Conservation (phyloP, 2,113 vertebrate genomes). For the Perca fluviatilis region DNA sequence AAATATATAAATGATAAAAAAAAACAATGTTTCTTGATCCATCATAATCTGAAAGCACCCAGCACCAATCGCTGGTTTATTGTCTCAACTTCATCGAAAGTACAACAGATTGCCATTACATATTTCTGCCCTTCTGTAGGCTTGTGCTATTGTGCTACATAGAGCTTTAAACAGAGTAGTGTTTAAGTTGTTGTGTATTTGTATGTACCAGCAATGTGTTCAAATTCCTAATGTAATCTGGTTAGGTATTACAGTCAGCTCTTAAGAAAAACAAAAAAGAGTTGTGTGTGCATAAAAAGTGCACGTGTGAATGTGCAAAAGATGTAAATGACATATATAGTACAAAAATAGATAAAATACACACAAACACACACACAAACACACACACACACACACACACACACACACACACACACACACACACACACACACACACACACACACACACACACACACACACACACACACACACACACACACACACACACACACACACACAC, state of each 20-base stretch:
- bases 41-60: neutral
- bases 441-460: conserved; percentile 27
- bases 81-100: neutral
- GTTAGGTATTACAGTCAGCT: neutral
- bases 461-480: conserved; percentile 1
- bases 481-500: conserved; percentile 19
- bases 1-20: neutral
- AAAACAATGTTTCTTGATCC: neutral
- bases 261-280: neutral
- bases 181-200: neutral
- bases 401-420: conserved; percentile 46
- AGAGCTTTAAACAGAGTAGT: neutral
- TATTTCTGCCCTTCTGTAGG: conserved; percentile 23
- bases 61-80: neutral
- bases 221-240: neutral
- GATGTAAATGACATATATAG: conserved; percentile 4
- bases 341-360: neutral
- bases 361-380: too few species aligned
- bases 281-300: neutral
- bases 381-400: conserved; percentile 46
- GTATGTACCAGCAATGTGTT: neutral
- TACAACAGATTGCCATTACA: neutral
- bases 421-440: conserved; percentile 46
- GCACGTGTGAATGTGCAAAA: neutral
- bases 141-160: neutral